Percentiles rank a stretch among this genome's conserved stretches.
Evolutionary conservation across 2,113 vertebrate genomes (phyloP).

Genomic region (Marcusenius ussheri): DNA sequence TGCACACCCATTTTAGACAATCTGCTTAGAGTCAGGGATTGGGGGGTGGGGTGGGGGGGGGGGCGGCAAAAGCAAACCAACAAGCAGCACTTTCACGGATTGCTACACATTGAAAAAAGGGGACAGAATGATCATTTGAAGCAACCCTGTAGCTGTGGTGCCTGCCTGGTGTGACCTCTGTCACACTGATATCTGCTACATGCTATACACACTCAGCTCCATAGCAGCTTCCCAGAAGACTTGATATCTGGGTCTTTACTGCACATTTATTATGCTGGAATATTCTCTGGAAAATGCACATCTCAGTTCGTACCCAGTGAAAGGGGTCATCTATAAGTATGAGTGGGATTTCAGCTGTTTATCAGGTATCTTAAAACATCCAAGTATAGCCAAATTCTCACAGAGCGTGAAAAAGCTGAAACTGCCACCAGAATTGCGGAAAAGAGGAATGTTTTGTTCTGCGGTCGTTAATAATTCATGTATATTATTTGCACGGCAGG

Average conservation of each 20-base stretch:
- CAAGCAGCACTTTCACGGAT: neutral
- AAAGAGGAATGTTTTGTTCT: neutral
- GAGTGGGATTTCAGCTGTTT: neutral
- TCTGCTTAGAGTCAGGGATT: neutral
- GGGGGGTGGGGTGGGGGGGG: too few species aligned
- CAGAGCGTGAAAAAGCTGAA: neutral
- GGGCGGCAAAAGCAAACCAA: neutral
- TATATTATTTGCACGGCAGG: neutral
- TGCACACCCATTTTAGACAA: neutral
- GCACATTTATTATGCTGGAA: neutral
- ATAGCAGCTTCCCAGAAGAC: neutral
- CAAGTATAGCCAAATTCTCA: neutral
- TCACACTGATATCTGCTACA: neutral
- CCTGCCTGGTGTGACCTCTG: neutral
- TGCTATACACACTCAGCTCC: neutral
- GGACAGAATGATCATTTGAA: neutral
- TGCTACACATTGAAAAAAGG: neutral
- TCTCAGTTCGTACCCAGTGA: neutral
- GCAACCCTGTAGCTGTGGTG: neutral
- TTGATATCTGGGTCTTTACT: neutral
- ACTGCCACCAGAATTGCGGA: neutral
- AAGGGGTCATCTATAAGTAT: neutral
- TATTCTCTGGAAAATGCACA: neutral
- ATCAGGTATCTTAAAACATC: too few species aligned
- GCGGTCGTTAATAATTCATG: neutral